Percentiles rank a stretch among this genome's conserved stretches.
phyloP scores from a whole-genome alignment of 2,888 invertebrate species.

The Aethes cnicana region DNA sequence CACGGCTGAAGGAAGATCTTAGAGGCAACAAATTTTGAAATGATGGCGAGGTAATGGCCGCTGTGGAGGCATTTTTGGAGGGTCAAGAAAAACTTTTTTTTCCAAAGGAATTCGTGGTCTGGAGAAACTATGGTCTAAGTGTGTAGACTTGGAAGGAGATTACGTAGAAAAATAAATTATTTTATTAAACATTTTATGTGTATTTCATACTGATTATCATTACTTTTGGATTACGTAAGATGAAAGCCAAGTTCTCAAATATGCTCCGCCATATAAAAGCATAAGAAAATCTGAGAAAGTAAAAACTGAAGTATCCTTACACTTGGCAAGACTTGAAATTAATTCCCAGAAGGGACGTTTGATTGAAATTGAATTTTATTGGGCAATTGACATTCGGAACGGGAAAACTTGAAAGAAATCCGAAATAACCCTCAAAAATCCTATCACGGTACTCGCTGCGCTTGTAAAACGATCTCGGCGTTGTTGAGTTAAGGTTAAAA shows the following conservation, averaged over 20 bases:
- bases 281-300: conserved; percentile 5
- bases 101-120: conserved; percentile 1
- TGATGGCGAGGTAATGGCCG: no score
- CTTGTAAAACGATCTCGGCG: not conserved
- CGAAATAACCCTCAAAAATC: not conserved
- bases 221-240: not conserved
- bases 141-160: no score
- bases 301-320: conserved; percentile 8
- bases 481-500: not conserved
- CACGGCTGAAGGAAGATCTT: no score
- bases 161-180: no score
- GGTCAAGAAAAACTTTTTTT: not conserved
- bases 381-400: conserved; percentile 61
- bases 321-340: conserved; percentile 31
- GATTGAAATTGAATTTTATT: conserved; percentile 59
- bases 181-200: no score
- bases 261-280: conserved; percentile 1
- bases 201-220: no score
- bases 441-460: not conserved
- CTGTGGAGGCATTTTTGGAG: not conserved
- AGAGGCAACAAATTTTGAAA: no score
- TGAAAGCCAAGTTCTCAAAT: not conserved
- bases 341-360: conserved; percentile 44
- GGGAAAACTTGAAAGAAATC: conserved; percentile 38
- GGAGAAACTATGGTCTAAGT: not conserved